Base-by-base conservation (phyloP, 2,797 vertebrate genomes). In the Leontocebus nigricollis region DNA sequence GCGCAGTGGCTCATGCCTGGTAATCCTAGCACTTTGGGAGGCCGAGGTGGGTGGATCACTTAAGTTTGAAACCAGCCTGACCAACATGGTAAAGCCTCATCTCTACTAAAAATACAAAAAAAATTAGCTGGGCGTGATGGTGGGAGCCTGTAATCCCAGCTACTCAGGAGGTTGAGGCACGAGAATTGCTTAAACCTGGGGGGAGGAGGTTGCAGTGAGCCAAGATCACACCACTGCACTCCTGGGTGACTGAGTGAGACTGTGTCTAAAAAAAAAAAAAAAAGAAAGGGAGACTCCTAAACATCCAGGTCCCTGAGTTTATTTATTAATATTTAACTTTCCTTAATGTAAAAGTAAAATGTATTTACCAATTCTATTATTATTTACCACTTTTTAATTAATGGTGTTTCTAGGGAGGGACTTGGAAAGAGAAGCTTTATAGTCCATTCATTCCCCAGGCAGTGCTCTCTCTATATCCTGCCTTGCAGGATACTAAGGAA, bases 261-360 rank as follows among this genome's bases (percentile, higher is more conserved):
- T 67, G 7, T 67, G 64, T n/a, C 64, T n/a, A 46, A 46, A 13
- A 46, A 7, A 64, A 33, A 64, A 64, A 33, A 33, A 61, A 61
- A 33, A 30, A 30, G 33, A 67, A 67, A 64, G 27, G 83, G 87
- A 97, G 97, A 84, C 76, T 41, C 80, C 67, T 64, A 59, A 96
- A 85, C 73, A 92, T 79, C 83, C 15, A 67, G 89, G 89, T 83
- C 90, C 80, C 67, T 70, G 86, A 70, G 93, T 46, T 87, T 59
- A 59, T 70, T 93, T 76, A 75, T 93, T 92, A 94, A 94, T 89
- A 57, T 94, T 94, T 88, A 80, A 96, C 93, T 82, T 92, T 73
- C 77, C 87, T 93, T 50, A 13, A 36, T 76, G 87, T 86, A 91
- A 81, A 92, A 57, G 52, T 67, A 61, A 83, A 94, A 55, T 36